Evolutionary conservation across 2,888 invertebrate genomes (phyloP).

Genomic region (Drosophila koepferae): DNA sequence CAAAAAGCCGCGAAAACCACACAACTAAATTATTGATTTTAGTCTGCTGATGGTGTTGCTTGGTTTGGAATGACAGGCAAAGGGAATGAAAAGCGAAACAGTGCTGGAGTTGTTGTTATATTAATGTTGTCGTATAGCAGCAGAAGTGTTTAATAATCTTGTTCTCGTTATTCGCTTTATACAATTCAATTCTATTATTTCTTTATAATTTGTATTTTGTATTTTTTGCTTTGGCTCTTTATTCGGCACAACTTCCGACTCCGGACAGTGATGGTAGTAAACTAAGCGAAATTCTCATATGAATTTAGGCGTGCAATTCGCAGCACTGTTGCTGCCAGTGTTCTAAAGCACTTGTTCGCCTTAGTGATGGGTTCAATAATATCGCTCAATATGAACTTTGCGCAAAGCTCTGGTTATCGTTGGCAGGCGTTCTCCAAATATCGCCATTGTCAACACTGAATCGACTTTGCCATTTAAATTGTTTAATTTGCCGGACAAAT

Average conservation of each 20-base stretch:
- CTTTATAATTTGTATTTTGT: constrained; percentile 5
- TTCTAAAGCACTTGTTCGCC: constrained; percentile 24
- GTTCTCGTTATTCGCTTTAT: constrained; percentile 54
- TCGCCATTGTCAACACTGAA: background rate
- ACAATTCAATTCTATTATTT: constrained; percentile 38
- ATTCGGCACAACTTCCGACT: constrained; percentile 58
- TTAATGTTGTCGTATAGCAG: constrained; percentile 35
- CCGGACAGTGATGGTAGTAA: constrained; percentile 48
- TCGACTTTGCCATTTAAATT: background rate
- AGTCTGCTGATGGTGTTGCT: constrained; percentile 62
- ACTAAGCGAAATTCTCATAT: constrained; percentile 46
- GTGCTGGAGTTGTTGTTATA: constrained; percentile 30
- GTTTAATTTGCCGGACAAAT: background rate
- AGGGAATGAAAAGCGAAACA: constrained; percentile 45
- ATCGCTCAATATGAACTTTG: background rate
- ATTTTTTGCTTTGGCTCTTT: constrained; percentile 10
- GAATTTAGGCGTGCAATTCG: constrained; percentile 23
- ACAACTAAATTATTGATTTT: constrained; percentile 78
- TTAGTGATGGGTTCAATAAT: constrained; percentile 23
- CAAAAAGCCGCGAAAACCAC: constrained; percentile 79
- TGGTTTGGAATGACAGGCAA: constrained; percentile 53
- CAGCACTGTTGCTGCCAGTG: constrained; percentile 31
- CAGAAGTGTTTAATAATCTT: constrained; percentile 45
- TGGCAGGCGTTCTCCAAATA: background rate
- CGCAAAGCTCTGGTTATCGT: constrained; percentile 13